A percentile compares a stretch with the other conserved stretches of the same genome.
Evolutionary conservation across 1,140 invertebrate species (phyloP).

Genomic region (Liolophura sinensis): DNA sequence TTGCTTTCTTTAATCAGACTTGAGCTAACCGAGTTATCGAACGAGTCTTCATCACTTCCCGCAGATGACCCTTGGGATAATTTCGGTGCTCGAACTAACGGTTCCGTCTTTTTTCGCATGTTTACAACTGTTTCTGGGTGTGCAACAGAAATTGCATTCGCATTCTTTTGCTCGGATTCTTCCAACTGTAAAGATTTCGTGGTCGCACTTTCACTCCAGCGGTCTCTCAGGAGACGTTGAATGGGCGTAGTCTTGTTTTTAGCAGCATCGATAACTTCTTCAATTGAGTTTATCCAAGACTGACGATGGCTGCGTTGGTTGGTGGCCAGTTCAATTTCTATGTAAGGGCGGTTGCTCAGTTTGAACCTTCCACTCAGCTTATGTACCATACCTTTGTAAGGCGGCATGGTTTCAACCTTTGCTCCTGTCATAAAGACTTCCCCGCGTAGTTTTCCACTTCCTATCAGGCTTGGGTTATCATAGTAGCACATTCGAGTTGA

Average conservation of each 20-base stretch:
- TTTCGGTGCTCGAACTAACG: neutral
- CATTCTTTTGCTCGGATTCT: neutral
- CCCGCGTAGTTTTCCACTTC: neutral
- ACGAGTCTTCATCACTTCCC: neutral
- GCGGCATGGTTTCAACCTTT: neutral
- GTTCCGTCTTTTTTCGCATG: neutral
- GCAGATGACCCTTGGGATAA: too few relatives aligned
- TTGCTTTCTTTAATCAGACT: slow-evolving; percentile 1
- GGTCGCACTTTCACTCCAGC: neutral
- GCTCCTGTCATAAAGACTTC: neutral
- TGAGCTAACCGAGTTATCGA: neutral
- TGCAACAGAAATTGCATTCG: neutral
- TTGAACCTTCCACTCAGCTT: slow-evolving; percentile 6
- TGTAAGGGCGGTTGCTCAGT: neutral
- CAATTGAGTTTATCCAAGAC: neutral
- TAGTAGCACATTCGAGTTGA: slow-evolving; percentile 9
- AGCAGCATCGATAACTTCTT: slow-evolving; percentile 1
- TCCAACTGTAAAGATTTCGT: too few relatives aligned
- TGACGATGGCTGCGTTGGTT: slow-evolving; percentile 1
- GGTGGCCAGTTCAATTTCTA: slow-evolving; percentile 11
- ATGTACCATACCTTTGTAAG: slow-evolving; percentile 1
- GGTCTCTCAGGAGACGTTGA: slow-evolving; percentile 5
- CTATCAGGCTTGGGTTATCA: neutral
- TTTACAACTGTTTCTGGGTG: too few relatives aligned
- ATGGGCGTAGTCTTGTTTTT: slow-evolving; percentile 13